phyloP scores from a whole-genome alignment of 2,797 vertebrate species.

The Eremophila alpestris region DNA sequence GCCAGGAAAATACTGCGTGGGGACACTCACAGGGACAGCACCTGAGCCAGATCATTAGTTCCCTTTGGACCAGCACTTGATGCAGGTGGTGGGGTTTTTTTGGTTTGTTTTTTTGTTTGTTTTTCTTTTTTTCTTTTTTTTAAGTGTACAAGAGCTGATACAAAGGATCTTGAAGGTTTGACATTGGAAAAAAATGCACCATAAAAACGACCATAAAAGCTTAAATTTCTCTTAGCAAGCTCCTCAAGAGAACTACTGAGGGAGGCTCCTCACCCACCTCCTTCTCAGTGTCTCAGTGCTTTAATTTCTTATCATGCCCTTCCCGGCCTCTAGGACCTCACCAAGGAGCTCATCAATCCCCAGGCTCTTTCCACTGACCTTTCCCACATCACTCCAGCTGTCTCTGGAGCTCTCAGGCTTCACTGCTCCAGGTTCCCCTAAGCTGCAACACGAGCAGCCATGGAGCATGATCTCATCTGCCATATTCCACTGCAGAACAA shows the following conservation, averaged over 20 bases:
- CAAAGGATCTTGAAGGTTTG: no score
- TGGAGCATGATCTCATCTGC: background rate
- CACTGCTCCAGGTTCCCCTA: background rate
- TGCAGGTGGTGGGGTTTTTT: no score
- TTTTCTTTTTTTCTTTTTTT: no score
- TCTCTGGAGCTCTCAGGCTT: slow-evolving; percentile 38
- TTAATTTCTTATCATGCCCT: background rate
- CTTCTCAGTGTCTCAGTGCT: background rate
- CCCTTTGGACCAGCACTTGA: background rate
- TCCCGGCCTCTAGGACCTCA: background rate
- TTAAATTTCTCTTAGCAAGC: background rate
- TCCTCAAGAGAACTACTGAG: background rate
- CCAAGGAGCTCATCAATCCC: background rate
- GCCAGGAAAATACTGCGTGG: background rate
- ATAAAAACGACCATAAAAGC: no score
- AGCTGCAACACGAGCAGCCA: background rate
- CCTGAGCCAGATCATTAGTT: background rate
- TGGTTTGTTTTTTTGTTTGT: no score
- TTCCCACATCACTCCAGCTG: background rate
- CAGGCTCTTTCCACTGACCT: background rate
- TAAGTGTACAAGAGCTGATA: no score
- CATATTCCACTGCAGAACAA: background rate
- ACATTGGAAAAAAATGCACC: no score
- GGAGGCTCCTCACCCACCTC: background rate
- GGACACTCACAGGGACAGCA: background rate